Evolutionary conservation across 2,888 invertebrate species (phyloP).

Genomic region (Yponomeuta cagnagella): DNA sequence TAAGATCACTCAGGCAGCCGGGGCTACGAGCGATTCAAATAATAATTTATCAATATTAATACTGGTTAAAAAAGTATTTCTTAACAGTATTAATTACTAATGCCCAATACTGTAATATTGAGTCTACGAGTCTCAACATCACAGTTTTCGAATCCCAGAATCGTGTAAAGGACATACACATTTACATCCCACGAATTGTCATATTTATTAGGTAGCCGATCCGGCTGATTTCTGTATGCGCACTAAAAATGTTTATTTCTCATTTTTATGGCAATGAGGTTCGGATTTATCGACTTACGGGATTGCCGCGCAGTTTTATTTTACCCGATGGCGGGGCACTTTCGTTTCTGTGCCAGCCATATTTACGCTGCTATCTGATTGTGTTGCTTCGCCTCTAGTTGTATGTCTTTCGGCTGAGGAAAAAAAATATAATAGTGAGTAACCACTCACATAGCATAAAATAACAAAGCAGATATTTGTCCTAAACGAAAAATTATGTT

Average conservation of each 20-base stretch:
- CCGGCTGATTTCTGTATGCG: neutral
- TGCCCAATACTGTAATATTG: no score
- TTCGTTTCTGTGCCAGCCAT: neutral
- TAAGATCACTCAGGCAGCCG: no score
- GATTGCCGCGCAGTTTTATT: constrained; percentile 7
- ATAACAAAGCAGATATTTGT: no score
- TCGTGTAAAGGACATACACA: neutral
- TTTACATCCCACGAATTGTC: neutral
- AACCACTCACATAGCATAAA: neutral
- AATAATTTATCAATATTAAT: no score
- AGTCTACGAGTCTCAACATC: no score
- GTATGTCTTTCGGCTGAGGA: neutral
- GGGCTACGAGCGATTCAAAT: no score
- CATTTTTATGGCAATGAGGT: neutral
- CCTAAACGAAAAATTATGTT: no score
- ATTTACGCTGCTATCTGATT: constrained; percentile 9
- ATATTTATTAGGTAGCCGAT: neutral
- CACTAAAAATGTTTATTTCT: neutral
- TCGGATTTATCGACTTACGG: neutral
- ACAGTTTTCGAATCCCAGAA: neutral
- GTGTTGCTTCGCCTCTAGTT: neutral
- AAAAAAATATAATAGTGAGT: neutral
- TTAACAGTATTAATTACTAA: no score
- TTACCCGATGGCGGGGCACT: neutral
- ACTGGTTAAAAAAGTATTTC: no score